Evolutionary conservation across 1,140 invertebrate species (phyloP).

Genomic region (Sarcophaga bullata): DNA sequence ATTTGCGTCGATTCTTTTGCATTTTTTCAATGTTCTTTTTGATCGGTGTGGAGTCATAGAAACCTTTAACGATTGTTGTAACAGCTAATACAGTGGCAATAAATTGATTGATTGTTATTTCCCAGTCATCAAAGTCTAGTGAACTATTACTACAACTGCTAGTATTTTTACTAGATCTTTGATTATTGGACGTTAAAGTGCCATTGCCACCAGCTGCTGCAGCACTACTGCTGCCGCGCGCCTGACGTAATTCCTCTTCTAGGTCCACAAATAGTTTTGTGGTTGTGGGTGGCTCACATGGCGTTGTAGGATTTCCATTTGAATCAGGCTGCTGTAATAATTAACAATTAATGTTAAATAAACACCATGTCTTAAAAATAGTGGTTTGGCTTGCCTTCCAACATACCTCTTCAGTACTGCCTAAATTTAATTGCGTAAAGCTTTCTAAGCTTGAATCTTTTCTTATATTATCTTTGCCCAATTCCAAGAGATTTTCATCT

Average conservation of each 20-base stretch:
- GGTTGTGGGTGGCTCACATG: slow-evolving; percentile 54
- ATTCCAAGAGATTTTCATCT: slow-evolving; percentile 61
- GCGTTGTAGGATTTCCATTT: slow-evolving; percentile 63
- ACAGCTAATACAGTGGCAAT: slow-evolving; percentile 60
- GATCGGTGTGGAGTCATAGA: slow-evolving; percentile 54
- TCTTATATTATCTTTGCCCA: slow-evolving; percentile 61
- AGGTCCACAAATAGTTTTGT: slow-evolving; percentile 58
- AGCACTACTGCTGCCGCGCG: slow-evolving; percentile 22
- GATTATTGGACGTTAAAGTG: slow-evolving; percentile 15
- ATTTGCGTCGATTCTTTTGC: slow-evolving; percentile 63
- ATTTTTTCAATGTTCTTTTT: slow-evolving; percentile 61
- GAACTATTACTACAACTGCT: slow-evolving; percentile 53
- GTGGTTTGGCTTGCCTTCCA: not conserved
- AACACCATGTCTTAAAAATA: too few species aligned
- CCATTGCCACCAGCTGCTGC: not conserved
- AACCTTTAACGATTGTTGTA: slow-evolving; percentile 55
- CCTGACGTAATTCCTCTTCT: slow-evolving; percentile 58
- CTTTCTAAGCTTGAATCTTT: slow-evolving; percentile 62
- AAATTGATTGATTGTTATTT: slow-evolving; percentile 63
- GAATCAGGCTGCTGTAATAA: slow-evolving; percentile 59
- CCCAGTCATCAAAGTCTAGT: slow-evolving; percentile 56
- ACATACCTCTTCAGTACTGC: slow-evolving; percentile 59
- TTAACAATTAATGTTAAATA: not conserved
- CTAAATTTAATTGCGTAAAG: slow-evolving; percentile 62
- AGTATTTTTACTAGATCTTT: slow-evolving; percentile 37